phyloP scores from a whole-genome alignment of 1,140 invertebrate genomes.

The Zelostemma sp. region DNA sequence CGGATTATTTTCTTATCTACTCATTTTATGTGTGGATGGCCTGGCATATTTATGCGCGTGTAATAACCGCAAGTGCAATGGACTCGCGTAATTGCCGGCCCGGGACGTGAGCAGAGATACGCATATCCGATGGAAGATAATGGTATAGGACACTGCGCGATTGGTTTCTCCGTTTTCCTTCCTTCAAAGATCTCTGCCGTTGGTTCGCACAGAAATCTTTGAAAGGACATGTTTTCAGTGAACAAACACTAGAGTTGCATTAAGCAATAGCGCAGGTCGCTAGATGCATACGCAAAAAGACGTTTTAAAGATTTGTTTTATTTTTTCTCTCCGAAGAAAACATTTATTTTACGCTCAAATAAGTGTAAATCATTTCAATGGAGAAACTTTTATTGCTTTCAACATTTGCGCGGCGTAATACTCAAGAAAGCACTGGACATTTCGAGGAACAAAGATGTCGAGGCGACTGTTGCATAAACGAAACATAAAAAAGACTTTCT shows the following conservation, averaged over 20 bases:
- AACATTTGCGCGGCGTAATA: no score
- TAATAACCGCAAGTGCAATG: constrained; percentile 31
- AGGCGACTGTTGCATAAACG: no score
- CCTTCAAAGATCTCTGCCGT: background rate
- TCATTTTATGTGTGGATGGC: constrained; percentile 22
- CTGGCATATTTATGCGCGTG: constrained; percentile 18
- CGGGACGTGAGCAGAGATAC: constrained; percentile 6
- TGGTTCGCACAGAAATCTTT: constrained; percentile 8
- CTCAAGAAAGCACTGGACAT: no score
- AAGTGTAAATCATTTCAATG: background rate
- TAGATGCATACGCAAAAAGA: no score
- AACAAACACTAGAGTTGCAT: background rate
- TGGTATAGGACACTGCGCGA: constrained; percentile 13
- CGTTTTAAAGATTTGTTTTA: no score
- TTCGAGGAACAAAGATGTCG: no score
- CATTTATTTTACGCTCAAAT: background rate
- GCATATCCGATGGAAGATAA: constrained; percentile 21
- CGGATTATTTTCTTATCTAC: constrained; percentile 27
- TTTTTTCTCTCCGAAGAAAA: background rate
- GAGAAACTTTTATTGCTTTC: no score
- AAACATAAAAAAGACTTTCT: no score
- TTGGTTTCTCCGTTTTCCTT: constrained; percentile 18
- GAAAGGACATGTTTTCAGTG: constrained; percentile 4
- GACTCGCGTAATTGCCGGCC: constrained; percentile 21
- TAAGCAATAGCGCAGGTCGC: constrained; percentile 11